A percentile compares a stretch with the other conserved stretches of the same genome.
phyloP scores from a whole-genome alignment of 64 coral and sea anemone genomes.

The Porites australiensis region DNA sequence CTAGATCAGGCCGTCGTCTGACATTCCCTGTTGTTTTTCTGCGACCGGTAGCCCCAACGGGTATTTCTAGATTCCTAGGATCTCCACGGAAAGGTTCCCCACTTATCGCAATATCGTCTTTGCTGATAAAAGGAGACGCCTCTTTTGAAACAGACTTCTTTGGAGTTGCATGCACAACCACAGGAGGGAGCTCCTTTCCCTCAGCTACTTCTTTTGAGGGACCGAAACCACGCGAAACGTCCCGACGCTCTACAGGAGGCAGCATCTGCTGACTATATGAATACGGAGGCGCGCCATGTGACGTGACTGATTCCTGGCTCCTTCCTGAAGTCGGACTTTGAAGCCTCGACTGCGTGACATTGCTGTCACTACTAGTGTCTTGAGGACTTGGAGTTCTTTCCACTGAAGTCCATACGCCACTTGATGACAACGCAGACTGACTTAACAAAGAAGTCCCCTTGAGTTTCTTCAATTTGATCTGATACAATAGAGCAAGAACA shows the following conservation, averaged over 20 bases:
- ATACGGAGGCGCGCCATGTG: slow-evolving; percentile 10
- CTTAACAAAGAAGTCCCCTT: slow-evolving; percentile 35
- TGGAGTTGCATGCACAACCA: slow-evolving; percentile 32
- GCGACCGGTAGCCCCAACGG: not conserved
- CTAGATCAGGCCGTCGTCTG: slow-evolving; percentile 17
- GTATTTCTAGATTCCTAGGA: not conserved
- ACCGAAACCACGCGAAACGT: not conserved
- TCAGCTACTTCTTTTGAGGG: not conserved
- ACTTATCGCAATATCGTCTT: not conserved
- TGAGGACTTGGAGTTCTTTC: not conserved
- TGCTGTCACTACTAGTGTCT: not conserved
- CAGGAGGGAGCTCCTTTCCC: not conserved
- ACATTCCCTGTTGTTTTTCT: slow-evolving; percentile 14
- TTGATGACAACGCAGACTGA: not conserved
- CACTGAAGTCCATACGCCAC: not conserved
- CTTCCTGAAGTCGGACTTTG: not conserved
- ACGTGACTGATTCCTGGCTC: not conserved
- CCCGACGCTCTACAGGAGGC: not conserved
- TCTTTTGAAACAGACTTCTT: not conserved
- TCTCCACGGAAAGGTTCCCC: not conserved
- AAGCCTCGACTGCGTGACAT: no score
- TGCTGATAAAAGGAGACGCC: not conserved
- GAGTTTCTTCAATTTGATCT: slow-evolving; percentile 23
- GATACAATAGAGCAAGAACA: slow-evolving; percentile 46
- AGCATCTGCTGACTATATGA: slow-evolving; percentile 16